phyloP scores from a whole-genome alignment of 2,888 invertebrate genomes.

The Andrena praecox region DNA sequence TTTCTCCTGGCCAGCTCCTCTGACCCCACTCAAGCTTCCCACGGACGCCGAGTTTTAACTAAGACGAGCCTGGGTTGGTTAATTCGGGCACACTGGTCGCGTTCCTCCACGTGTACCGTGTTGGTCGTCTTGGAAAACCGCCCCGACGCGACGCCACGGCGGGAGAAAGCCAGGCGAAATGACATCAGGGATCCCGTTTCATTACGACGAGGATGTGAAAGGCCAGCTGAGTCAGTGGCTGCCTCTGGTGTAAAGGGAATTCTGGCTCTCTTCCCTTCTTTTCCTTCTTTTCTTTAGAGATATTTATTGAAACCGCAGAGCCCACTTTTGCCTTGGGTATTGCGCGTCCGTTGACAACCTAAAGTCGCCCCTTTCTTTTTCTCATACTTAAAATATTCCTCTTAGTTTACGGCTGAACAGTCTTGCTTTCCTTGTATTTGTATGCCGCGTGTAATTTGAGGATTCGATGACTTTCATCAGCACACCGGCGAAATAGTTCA shows the following conservation, averaged over 20 bases:
- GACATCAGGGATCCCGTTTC: conserved; percentile 72
- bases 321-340: conserved; percentile 25
- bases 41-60: conserved; percentile 66
- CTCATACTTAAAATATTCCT: neutral
- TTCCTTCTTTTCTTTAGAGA: conserved; percentile 6
- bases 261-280: conserved; percentile 49
- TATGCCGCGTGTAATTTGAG: too few species aligned
- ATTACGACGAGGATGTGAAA: conserved; percentile 72
- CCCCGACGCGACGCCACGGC: neutral
- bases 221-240: conserved; percentile 72
- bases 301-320: conserved; percentile 37
- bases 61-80: conserved; percentile 73
- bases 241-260: conserved; percentile 67
- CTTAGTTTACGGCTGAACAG: neutral
- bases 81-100: conserved; percentile 72
- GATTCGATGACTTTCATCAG: too few species aligned
- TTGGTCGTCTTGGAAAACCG: conserved; percentile 63
- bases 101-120: conserved; percentile 43
- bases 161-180: conserved; percentile 70
- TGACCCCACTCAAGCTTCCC: conserved; percentile 30
- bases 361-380: neutral
- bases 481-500: too few species aligned
- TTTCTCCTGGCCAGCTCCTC: conserved; percentile 15
- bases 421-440: too few species aligned
- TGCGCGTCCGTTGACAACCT: neutral